Conservation (phyloP, 2,797 vertebrate genomes). For the Pangasius djambal region DNA sequence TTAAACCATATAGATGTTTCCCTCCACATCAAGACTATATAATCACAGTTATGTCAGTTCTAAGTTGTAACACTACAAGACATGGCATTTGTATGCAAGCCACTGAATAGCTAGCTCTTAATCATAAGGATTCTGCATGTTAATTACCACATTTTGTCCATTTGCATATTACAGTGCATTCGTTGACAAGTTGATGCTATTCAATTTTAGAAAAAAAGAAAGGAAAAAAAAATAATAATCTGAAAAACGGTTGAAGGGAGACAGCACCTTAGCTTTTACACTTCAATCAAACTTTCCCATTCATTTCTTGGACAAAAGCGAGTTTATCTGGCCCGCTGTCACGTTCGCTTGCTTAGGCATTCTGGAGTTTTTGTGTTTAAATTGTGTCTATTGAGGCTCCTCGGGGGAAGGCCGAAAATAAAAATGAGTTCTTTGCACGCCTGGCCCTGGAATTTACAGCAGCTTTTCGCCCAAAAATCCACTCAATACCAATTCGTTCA, state of each 20-base stretch:
- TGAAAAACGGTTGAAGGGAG: conserved; percentile 6
- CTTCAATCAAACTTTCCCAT: conserved; percentile 45
- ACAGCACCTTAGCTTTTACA: conserved; percentile 18
- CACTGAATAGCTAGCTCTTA: neutral
- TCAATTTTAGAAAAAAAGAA: neutral
- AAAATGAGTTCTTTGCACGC: conserved; percentile 55
- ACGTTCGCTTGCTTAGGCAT: conserved; percentile 25
- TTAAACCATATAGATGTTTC: neutral
- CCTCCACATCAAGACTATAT: too few relatives aligned
- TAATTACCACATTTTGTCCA: neutral
- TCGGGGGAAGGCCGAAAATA: conserved; percentile 46
- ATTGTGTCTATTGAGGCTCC: conserved; percentile 50
- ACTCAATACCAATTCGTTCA: conserved; percentile 61
- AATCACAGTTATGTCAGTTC: neutral
- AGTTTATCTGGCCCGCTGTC: conserved; percentile 47
- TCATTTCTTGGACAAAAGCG: conserved; percentile 48
- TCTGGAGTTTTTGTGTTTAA: conserved; percentile 51
- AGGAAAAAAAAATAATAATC: neutral
- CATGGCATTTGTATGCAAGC: neutral
- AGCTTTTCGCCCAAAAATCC: conserved; percentile 55
- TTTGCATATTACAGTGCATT: neutral
- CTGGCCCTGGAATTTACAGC: conserved; percentile 53
- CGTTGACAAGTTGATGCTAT: neutral
- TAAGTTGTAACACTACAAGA: neutral
- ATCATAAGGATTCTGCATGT: neutral